These are phyloP conservation scores for Strix occidentalis DNA, from an alignment of 2,797 vertebrate genomes.

Conservation along the genomic window DNA sequence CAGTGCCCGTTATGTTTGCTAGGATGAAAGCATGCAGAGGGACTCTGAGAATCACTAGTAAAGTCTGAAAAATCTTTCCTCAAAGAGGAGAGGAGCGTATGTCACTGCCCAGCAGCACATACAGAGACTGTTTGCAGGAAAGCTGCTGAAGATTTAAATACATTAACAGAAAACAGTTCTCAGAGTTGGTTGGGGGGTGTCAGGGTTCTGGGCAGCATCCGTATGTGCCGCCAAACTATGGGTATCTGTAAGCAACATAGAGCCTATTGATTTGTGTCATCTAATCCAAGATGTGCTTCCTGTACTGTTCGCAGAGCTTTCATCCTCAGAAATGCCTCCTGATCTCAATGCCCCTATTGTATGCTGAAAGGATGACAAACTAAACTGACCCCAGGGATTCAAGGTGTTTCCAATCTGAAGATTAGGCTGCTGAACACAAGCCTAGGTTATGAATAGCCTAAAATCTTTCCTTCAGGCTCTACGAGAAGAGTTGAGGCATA, in stretches of 20 bases:
- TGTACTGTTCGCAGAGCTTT: not conserved
- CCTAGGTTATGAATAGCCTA: not conserved
- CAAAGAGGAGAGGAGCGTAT: not conserved
- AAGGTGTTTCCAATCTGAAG: slow-evolving; percentile 12
- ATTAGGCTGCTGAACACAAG: not conserved
- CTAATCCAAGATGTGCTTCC: not conserved
- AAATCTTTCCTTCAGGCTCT: not conserved
- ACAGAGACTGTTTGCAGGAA: not conserved
- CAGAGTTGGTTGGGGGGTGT: not conserved
- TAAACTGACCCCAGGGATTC: not conserved
- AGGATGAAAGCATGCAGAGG: not conserved
- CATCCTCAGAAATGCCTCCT: not conserved
- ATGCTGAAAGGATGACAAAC: not conserved
- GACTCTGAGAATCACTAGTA: not conserved
- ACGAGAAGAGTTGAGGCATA: not conserved
- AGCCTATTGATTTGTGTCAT: not conserved
- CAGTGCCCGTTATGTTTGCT: not conserved
- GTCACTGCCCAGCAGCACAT: not conserved
- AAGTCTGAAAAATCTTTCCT: not conserved
- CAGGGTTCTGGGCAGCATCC: not conserved
- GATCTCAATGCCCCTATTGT: not conserved
- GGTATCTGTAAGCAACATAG: not conserved
- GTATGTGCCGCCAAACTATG: not conserved
- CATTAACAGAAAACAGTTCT: not conserved
- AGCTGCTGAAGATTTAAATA: not conserved